phyloP scores from a whole-genome alignment of 2,888 invertebrate genomes.

The Xanthia icteritia region DNA sequence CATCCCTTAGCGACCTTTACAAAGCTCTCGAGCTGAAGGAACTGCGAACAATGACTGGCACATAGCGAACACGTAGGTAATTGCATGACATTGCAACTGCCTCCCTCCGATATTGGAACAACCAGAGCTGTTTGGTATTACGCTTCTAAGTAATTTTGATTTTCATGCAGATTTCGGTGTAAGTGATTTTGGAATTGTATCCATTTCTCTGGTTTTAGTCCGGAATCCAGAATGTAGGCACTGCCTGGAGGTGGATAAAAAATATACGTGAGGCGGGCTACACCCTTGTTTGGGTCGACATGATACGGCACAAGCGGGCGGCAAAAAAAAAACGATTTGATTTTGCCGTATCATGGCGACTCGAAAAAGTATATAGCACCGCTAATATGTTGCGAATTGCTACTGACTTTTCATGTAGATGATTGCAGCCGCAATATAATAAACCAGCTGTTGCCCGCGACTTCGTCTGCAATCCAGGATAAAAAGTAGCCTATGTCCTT shows the following conservation, averaged over 20 bases:
- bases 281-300: not conserved
- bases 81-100: slow-evolving; percentile 67
- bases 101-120: slow-evolving; percentile 52
- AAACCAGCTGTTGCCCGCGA: not conserved
- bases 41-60: slow-evolving; percentile 60
- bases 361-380: not conserved
- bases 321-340: not conserved
- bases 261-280: not conserved
- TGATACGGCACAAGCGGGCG: not conserved
- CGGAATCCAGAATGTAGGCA: not conserved
- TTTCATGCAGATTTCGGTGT: slow-evolving; percentile 24
- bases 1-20: slow-evolving; percentile 43
- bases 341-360: not conserved
- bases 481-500: too few relatives aligned
- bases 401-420: not conserved
- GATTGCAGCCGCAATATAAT: not conserved
- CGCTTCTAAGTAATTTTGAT: slow-evolving; percentile 45
- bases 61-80: slow-evolving; percentile 58
- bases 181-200: not conserved
- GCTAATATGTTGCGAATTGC: not conserved
- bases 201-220: not conserved
- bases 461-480: too few relatives aligned
- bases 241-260: not conserved
- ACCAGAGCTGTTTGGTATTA: slow-evolving; percentile 29
- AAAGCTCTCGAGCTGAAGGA: slow-evolving; percentile 51